Evolutionary conservation across 2,888 invertebrate species (phyloP), one percentile per base, ranked within the genome.

Genomic region (Agapostemon virescens): DNA sequence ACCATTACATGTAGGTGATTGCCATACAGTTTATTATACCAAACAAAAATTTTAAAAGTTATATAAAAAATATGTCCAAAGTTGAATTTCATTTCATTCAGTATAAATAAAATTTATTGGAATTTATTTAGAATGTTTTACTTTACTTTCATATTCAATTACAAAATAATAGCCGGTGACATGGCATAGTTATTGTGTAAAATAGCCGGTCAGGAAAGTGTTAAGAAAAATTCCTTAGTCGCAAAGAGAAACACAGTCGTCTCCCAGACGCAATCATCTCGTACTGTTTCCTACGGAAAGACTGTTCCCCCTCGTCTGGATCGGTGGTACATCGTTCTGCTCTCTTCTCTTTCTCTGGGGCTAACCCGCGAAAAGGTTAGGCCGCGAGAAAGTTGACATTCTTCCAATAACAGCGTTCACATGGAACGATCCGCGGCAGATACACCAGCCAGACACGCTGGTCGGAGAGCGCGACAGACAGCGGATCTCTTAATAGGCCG

Each of bases 401-500:
- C 36, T 63, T 63, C 63, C 63, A 63, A 36, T 63, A 63, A 36
- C 63, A 63, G 33, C 20, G 23, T 66, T 63, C 63, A 7, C 33
- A 36, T 63, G 20, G 33, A 63, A 36, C 11, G 36, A 63, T 36
- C 20, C 55, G 36, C 69, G 23, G n/a, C 55, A 26, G 55, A 55
- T 55, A 55, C 15, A 55, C 2, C 26, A 15, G 26, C 15, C 55
- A 55, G 55, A 55, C 55, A 26, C 6, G 55, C 26, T 26, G 55
- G 6, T 6, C 26, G 55, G 2, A 2, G 55, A 15, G 52, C 52
- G 55, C 55, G 26, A 26, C 55, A 63, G 52, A 11, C 72, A 33
- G 20, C 38, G 49, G 26, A 40, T 68, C 74, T 68, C 67, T 77
- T 74, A 77, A 52, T 73, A 63, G 38, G 42, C 66, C 40, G 52